Conservation (phyloP, 2,113 vertebrate species). For the Rousettus leschenaultii region DNA sequence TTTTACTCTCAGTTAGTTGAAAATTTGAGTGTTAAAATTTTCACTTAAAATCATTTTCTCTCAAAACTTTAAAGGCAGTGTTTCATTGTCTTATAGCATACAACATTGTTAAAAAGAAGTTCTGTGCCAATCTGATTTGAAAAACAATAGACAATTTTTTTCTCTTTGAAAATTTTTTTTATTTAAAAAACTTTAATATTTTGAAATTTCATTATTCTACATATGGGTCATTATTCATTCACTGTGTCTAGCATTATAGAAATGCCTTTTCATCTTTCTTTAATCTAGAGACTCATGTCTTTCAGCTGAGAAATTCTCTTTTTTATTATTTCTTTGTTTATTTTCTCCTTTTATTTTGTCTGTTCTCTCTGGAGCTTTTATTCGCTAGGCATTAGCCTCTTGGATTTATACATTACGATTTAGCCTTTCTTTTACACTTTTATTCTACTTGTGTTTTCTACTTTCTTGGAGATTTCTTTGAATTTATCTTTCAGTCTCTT, state of each 20-base stretch:
- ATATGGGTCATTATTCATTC: not conserved
- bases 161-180: not conserved
- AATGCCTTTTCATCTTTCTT: not conserved
- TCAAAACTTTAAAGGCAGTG: not conserved
- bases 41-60: not conserved
- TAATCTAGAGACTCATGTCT: not conserved
- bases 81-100: not conserved
- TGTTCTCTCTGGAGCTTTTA: not conserved
- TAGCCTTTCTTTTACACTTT: not conserved
- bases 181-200: not conserved
- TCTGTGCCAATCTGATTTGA: not conserved
- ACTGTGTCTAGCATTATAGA: not conserved
- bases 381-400: not conserved
- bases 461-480: not conserved
- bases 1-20: not conserved
- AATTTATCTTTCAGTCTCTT: not conserved
- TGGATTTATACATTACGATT: not conserved
- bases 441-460: not conserved
- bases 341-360: not conserved
- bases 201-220: not conserved
- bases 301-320: not conserved
- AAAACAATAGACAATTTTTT: not conserved
- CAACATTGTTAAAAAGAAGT: not conserved
- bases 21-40: not conserved
- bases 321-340: not conserved